Evolutionary conservation across 2,888 invertebrate genomes (phyloP).

Genomic region (Cantharis rufa): DNA sequence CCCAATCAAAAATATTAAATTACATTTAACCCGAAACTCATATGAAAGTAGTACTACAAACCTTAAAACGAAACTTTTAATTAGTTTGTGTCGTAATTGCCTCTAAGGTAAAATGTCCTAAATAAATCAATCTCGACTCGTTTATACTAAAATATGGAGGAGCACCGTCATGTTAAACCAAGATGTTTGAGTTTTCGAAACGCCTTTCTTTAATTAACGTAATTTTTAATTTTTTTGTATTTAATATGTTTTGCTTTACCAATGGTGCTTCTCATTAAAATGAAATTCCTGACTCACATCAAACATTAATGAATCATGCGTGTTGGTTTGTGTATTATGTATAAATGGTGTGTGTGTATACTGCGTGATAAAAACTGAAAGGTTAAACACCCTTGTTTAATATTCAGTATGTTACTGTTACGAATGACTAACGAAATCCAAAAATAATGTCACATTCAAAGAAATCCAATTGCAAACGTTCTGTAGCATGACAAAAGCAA

Average conservation of each 20-base stretch:
- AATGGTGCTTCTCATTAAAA: background rate
- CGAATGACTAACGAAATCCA: background rate
- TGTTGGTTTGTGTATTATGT: background rate
- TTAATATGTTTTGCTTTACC: background rate
- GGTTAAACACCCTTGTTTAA: background rate
- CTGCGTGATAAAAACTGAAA: background rate
- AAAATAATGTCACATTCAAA: background rate
- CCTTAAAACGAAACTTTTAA: background rate
- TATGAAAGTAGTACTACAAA: background rate
- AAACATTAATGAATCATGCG: background rate
- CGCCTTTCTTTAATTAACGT: background rate
- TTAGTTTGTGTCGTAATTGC: background rate
- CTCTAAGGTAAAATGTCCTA: background rate
- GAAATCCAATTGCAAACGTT: background rate
- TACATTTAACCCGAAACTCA: background rate
- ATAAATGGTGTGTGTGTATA: background rate
- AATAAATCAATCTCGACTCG: background rate
- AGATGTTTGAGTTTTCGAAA: background rate
- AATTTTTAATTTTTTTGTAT: background rate
- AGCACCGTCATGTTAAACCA: background rate
- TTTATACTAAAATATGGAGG: background rate
- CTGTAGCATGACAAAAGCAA: background rate
- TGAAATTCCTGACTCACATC: background rate
- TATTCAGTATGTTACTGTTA: background rate
- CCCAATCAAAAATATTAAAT: background rate